These are phyloP conservation scores for Orgyia antiqua DNA, from an alignment of 2,888 invertebrate species.

Conservation along the genomic window DNA sequence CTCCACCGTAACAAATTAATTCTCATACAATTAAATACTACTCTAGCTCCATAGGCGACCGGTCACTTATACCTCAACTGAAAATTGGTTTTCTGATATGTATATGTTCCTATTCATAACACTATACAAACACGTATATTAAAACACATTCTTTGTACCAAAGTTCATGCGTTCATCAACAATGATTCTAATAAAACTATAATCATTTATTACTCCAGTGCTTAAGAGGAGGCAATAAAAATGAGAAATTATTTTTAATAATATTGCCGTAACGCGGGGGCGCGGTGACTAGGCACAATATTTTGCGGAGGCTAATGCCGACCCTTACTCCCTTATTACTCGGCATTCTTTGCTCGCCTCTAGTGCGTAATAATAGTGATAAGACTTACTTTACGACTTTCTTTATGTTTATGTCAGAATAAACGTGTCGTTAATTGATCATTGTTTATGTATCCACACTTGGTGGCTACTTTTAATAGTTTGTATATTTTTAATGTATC, in stretches of 20 bases:
- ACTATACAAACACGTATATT: too few species aligned
- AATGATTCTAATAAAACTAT: conserved; percentile 30
- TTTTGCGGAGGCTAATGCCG: conserved; percentile 48
- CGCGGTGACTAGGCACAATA: conserved; percentile 56
- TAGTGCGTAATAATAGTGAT: conserved; percentile 57
- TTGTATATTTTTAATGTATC: too few species aligned
- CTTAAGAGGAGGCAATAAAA: conserved; percentile 63
- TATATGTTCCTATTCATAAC: too few species aligned
- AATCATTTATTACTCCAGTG: conserved; percentile 57
- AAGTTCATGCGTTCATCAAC: conserved; percentile 10
- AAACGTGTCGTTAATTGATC: conserved; percentile 27
- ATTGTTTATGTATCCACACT: conserved; percentile 14
- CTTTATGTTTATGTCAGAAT: conserved; percentile 49
- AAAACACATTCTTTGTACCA: too few species aligned
- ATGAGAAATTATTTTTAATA: conserved; percentile 79
- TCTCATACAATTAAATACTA: too few species aligned
- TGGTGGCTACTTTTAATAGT: not conserved
- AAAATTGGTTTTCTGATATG: too few species aligned
- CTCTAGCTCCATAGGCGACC: too few species aligned
- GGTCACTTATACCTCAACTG: too few species aligned
- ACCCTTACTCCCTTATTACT: conserved; percentile 50
- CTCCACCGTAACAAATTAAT: too few species aligned
- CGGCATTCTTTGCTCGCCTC: conserved; percentile 54
- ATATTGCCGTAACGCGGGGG: conserved; percentile 43
- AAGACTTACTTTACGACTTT: conserved; percentile 62